These are phyloP conservation scores for Propithecus coquereli DNA, from an alignment of 2,113 vertebrate species.

Conservation along the genomic window DNA sequence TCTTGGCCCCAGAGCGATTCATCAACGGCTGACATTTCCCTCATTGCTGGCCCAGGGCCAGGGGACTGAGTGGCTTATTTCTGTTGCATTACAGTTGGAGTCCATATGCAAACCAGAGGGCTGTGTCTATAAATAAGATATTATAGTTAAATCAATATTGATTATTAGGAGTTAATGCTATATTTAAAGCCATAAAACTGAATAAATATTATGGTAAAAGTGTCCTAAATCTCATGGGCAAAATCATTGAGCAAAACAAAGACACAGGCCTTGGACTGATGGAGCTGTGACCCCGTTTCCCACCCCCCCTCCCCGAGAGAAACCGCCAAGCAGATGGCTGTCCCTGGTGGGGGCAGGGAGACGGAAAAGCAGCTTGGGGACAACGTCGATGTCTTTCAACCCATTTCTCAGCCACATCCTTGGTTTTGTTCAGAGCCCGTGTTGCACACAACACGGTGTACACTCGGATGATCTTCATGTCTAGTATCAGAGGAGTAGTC, in stretches of 20 bases:
- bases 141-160: conserved; percentile 79
- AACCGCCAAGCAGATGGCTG: background rate
- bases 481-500: background rate
- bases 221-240: conserved; percentile 68
- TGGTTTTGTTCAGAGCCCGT: background rate
- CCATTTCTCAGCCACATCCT: background rate
- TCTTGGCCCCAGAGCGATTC: background rate
- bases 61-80: conserved; percentile 48
- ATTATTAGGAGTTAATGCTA: conserved; percentile 78
- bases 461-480: background rate
- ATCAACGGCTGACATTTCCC: background rate
- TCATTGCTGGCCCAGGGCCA: conserved; percentile 48
- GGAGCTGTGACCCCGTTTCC: background rate
- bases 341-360: background rate
- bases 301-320: background rate
- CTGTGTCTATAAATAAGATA: conserved; percentile 77
- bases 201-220: conserved; percentile 74
- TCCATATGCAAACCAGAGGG: conserved; percentile 72
- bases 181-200: conserved; percentile 74
- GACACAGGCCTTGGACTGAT: background rate
- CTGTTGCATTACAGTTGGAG: conserved; percentile 51
- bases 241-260: conserved; percentile 48
- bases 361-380: background rate
- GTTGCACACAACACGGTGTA: background rate
- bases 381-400: background rate